These are phyloP conservation scores for Xanthorhoe spadicearia DNA, from an alignment of 2,888 invertebrate species.

Conservation along the genomic window DNA sequence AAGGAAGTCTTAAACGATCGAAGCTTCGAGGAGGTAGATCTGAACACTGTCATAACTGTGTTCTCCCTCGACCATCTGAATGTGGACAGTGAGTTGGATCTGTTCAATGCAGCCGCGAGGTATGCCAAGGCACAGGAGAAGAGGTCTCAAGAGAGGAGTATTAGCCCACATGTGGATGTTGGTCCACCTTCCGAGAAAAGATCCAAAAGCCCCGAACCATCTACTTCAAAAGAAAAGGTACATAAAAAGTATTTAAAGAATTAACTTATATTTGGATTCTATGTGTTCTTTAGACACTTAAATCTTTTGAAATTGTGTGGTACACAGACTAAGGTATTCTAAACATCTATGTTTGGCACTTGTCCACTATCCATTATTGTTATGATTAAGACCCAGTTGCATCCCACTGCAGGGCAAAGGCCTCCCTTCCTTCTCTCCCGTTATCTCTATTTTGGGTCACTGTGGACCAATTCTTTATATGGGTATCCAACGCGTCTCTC, in stretches of 20 bases:
- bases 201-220: conserved; percentile 69
- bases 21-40: conserved; percentile 91
- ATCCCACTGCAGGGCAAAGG: no score
- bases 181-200: conserved; percentile 60
- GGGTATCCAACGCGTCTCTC: no score
- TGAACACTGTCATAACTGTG: conserved; percentile 89
- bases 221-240: conserved; percentile 67
- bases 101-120: conserved; percentile 90
- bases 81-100: conserved; percentile 90
- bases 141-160: conserved; percentile 60
- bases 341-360: no score
- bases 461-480: no score
- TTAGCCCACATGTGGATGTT: conserved; percentile 60
- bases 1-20: conserved; percentile 89
- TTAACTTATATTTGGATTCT: no score
- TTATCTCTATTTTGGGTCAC: no score
- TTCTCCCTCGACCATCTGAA: conserved; percentile 90
- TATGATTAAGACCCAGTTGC: no score
- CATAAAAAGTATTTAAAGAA: background rate
- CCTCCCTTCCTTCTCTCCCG: no score
- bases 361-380: no score
- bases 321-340: no score
- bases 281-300: no score
- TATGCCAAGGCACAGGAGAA: conserved; percentile 73
- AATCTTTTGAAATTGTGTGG: no score